These are phyloP conservation scores for Candidula unifasciata DNA, from an alignment of 2,888 invertebrate species.

Conservation along the genomic window DNA sequence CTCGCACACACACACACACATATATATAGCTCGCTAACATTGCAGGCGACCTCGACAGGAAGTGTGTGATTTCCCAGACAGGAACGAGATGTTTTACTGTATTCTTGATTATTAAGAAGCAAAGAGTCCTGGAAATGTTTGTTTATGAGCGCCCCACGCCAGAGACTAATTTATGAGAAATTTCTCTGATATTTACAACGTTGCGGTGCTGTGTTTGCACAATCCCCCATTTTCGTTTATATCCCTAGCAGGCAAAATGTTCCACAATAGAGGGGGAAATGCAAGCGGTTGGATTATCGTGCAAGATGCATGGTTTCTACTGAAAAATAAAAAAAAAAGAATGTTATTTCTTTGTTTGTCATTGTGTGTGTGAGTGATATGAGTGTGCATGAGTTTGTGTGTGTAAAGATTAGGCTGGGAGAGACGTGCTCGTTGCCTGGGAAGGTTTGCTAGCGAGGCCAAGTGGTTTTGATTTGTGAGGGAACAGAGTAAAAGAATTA, in stretches of 20 bases:
- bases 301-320: neutral
- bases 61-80: neutral
- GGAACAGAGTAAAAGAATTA: too few species aligned
- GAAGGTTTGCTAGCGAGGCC: too few species aligned
- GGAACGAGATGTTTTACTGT: neutral
- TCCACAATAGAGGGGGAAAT: constrained; percentile 1
- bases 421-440: too few species aligned
- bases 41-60: too few species aligned
- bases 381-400: neutral
- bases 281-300: neutral
- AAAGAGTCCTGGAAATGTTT: neutral
- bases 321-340: neutral
- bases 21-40: too few species aligned
- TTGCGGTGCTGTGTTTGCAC: constrained; percentile 1
- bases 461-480: too few species aligned
- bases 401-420: too few species aligned
- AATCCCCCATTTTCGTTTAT: constrained; percentile 16
- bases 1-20: too few species aligned
- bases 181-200: neutral
- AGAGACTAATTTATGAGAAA: neutral
- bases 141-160: neutral
- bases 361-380: neutral
- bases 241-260: neutral
- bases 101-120: neutral
- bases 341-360: neutral